phyloP scores from a whole-genome alignment of 2,797 vertebrate genomes.

The Pampus argenteus region DNA sequence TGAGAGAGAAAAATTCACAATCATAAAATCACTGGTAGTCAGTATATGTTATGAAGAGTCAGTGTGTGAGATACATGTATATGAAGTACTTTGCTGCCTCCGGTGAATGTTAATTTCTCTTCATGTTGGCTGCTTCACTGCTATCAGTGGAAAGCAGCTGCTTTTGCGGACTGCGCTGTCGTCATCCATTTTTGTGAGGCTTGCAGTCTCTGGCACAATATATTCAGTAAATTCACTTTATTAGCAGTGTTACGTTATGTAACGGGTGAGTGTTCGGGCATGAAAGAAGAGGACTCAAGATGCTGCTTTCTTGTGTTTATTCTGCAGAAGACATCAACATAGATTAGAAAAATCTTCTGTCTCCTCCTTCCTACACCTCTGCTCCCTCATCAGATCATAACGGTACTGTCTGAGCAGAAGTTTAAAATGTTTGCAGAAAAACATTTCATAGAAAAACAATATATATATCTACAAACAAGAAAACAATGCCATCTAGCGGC shows the following conservation, averaged over 20 bases:
- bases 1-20: background rate
- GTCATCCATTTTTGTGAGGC: constrained; percentile 53
- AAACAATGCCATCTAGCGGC: no score
- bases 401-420: no score
- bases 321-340: no score
- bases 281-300: no score
- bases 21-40: background rate
- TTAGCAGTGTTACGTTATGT: constrained; percentile 16
- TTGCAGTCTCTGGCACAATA: constrained; percentile 46
- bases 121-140: constrained; percentile 27
- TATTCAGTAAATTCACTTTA: constrained; percentile 42
- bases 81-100: constrained; percentile 25
- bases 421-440: no score
- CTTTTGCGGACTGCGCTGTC: constrained; percentile 17
- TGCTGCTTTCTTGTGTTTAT: no score
- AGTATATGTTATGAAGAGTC: background rate
- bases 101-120: constrained; percentile 41
- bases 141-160: constrained; percentile 63
- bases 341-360: no score
- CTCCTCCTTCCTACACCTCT: no score
- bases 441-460: no score
- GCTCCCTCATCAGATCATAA: no score
- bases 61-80: constrained; percentile 17
- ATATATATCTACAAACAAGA: no score
- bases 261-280: no score